Percentiles rank a stretch among this genome's conserved stretches.
phyloP scores from a whole-genome alignment of 1,140 invertebrate species.

The Dendrolimus kikuchii region DNA sequence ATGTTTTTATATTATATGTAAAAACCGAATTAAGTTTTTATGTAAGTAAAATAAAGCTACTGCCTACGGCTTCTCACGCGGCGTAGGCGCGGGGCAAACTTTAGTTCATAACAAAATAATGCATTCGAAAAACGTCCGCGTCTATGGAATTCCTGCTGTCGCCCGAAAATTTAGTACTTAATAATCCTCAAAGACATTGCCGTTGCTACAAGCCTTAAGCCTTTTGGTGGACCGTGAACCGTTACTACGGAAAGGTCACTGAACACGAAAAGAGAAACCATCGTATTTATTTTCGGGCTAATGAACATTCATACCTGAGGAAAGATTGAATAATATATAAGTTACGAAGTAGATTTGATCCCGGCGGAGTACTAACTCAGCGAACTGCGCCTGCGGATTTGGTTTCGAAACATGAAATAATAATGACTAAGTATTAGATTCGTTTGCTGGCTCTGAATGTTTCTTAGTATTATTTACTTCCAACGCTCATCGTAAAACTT shows the following conservation, averaged over 20 bases:
- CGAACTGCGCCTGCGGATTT: slow-evolving; percentile 24
- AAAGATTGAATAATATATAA: slow-evolving; percentile 60
- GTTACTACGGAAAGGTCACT: slow-evolving; percentile 29
- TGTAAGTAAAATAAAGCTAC: too few relatives aligned
- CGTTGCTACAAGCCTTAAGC: too few relatives aligned
- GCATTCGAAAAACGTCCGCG: too few relatives aligned
- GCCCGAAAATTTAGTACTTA: too few relatives aligned
- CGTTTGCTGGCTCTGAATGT: slow-evolving; percentile 17
- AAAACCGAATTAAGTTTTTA: too few relatives aligned
- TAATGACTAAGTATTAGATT: slow-evolving; percentile 36
- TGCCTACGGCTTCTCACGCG: too few relatives aligned
- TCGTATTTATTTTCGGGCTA: slow-evolving; percentile 51
- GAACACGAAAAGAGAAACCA: slow-evolving; percentile 31
- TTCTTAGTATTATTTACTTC: slow-evolving; percentile 17
- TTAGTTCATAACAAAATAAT: too few relatives aligned
- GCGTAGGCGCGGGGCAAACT: too few relatives aligned
- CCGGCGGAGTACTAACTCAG: slow-evolving; percentile 42
- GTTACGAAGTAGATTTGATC: slow-evolving; percentile 42
- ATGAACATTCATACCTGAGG: slow-evolving; percentile 61
- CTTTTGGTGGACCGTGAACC: too few relatives aligned
- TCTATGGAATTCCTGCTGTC: too few relatives aligned
- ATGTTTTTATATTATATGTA: too few relatives aligned
- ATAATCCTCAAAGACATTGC: too few relatives aligned
- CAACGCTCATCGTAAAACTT: slow-evolving; percentile 10
- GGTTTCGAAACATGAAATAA: slow-evolving; percentile 41